phyloP scores from a whole-genome alignment of 2,113 vertebrate species.

The Syngnathus floridae region DNA sequence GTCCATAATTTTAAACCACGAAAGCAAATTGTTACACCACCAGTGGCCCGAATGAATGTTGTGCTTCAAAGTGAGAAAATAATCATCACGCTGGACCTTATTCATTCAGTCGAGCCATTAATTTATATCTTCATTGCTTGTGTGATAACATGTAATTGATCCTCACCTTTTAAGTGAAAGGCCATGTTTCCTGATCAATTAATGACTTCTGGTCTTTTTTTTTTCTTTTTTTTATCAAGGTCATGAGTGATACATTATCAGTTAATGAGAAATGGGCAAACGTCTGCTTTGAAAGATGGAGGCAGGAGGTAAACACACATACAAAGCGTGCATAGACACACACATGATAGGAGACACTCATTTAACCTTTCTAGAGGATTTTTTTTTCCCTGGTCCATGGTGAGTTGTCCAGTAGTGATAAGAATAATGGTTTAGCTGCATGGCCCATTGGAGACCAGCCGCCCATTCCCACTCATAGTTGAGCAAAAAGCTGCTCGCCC shows the following conservation, averaged over 20 bases:
- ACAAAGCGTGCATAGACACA: conserved; percentile 30
- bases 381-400: conserved; percentile 40
- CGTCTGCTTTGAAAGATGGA: conserved; percentile 44
- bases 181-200: conserved; percentile 58
- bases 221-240: conserved; percentile 70
- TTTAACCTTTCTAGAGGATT: conserved; percentile 64
- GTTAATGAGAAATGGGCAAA: conserved; percentile 70
- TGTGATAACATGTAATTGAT: conserved; percentile 42
- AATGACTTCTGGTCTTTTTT: conserved; percentile 58
- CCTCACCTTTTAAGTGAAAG: conserved; percentile 59
- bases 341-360: conserved; percentile 26
- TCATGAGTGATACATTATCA: conserved; percentile 69
- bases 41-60: too few relatives aligned
- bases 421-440: conserved; percentile 65
- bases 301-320: conserved; percentile 49
- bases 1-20: too few relatives aligned
- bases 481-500: conserved; percentile 26
- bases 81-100: neutral
- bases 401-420: conserved; percentile 65
- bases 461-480: conserved; percentile 48
- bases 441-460: conserved; percentile 51
- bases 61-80: neutral
- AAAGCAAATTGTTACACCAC: neutral
- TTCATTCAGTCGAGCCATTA: conserved; percentile 35
- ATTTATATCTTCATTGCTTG: conserved; percentile 27